These are phyloP conservation scores for Oligia strigilis DNA, from an alignment of 2,888 invertebrate species.

Conservation along the genomic window DNA sequence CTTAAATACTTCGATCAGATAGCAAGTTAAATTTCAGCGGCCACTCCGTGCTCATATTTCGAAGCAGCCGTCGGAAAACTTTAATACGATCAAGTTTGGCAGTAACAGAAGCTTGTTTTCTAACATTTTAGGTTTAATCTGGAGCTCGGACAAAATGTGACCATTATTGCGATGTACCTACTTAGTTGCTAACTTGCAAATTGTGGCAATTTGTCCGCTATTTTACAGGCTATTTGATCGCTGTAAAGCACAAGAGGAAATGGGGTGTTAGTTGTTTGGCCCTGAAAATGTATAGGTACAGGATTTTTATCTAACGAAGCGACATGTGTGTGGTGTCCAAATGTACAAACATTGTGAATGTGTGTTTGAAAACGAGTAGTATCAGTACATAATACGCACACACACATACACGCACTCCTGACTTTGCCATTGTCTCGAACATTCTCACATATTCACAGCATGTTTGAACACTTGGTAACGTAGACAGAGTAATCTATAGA, in stretches of 20 bases:
- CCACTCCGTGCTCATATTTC: constrained; percentile 78
- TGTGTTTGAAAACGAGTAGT: not conserved
- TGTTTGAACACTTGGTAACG: not conserved
- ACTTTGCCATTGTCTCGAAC: not conserved
- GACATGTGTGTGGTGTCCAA: not conserved
- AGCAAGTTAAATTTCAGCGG: constrained; percentile 71
- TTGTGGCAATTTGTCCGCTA: constrained; percentile 69
- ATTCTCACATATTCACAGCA: not conserved
- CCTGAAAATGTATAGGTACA: not conserved
- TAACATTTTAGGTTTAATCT: constrained; percentile 76
- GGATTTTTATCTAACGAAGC: no score
- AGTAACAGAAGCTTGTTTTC: constrained; percentile 81
- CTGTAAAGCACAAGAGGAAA: not conserved
- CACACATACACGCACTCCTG: not conserved
- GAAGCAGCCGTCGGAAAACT: constrained; percentile 75
- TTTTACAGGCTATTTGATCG: constrained; percentile 27
- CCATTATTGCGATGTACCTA: constrained; percentile 75
- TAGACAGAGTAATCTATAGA: no score
- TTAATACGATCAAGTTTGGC: constrained; percentile 82
- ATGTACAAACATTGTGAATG: not conserved
- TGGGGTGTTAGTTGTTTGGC: not conserved
- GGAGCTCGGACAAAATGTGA: constrained; percentile 74
- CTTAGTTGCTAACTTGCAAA: constrained; percentile 71
- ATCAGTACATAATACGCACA: not conserved
- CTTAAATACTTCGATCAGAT: constrained; percentile 68